phyloP scores from a whole-genome alignment of 1,140 invertebrate species.

The Propsilocerus akamusi region DNA sequence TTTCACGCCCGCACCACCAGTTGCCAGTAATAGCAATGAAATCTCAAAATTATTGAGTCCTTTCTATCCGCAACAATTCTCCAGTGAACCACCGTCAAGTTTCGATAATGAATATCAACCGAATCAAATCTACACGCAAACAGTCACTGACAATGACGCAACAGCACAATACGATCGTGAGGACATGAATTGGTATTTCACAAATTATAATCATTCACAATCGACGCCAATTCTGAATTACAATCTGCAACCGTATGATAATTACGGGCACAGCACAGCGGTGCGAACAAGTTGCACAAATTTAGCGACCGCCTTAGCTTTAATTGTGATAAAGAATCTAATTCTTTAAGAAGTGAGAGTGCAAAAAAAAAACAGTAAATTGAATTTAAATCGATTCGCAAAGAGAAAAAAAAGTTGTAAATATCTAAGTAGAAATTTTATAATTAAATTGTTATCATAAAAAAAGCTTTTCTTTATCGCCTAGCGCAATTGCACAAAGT shows the following conservation, averaged over 20 bases:
- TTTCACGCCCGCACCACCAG: not conserved
- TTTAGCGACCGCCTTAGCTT: no score
- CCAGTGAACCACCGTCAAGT: not conserved
- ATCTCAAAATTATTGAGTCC: not conserved
- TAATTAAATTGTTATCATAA: no score
- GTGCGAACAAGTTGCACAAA: no score
- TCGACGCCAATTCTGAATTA: not conserved
- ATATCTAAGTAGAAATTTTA: no score
- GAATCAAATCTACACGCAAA: not conserved
- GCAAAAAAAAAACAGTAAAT: no score
- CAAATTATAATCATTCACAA: not conserved
- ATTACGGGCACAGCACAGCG: not conserved
- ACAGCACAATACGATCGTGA: not conserved
- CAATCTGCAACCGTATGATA: not conserved
- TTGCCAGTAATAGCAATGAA: not conserved
- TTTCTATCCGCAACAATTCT: not conserved
- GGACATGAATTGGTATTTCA: not conserved
- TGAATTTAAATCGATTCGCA: no score
- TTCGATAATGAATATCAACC: not conserved
- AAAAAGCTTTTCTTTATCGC: no score
- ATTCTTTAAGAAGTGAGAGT: no score
- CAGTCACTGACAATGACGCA: not conserved
- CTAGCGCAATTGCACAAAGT: no score
- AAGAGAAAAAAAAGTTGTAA: no score
- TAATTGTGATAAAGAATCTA: no score